These are phyloP conservation scores for Tylochromis polylepis DNA, from an alignment of 2,113 vertebrate genomes.

Conservation along the genomic window DNA sequence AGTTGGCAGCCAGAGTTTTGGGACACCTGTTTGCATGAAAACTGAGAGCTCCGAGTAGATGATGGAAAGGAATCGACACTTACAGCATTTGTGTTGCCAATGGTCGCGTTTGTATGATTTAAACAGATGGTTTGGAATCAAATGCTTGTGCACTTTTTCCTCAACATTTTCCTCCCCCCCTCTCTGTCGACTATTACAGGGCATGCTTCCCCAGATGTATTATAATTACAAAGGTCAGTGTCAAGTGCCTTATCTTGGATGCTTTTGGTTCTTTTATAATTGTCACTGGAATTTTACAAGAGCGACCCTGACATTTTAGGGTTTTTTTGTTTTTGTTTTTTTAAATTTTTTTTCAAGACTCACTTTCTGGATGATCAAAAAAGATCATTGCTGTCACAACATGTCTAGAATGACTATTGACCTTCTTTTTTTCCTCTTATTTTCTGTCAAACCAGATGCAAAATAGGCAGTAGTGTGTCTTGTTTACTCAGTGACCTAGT, in stretches of 20 bases:
- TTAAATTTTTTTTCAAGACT: not conserved
- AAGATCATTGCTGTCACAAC: not conserved
- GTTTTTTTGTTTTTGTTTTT: not conserved
- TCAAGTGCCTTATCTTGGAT: not conserved
- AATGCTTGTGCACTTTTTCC: not conserved
- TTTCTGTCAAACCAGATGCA: constrained; percentile 14
- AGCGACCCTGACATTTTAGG: not conserved
- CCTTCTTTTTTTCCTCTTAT: not conserved
- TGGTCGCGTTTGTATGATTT: constrained; percentile 9
- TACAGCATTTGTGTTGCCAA: constrained; percentile 6
- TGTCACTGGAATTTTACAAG: not conserved
- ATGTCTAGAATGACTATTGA: not conserved
- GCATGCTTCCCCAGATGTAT: not conserved
- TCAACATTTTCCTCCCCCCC: not conserved
- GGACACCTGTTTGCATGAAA: constrained; percentile 69
- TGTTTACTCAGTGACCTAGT: constrained; percentile 7
- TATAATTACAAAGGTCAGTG: not conserved
- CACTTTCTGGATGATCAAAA: not conserved
- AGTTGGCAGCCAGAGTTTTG: constrained; percentile 29
- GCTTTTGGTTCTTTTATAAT: not conserved
- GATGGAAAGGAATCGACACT: constrained; percentile 41
- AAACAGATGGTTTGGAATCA: constrained; percentile 29
- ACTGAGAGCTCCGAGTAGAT: constrained; percentile 38
- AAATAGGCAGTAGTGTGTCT: not conserved
- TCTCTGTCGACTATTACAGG: not conserved